phyloP scores from a whole-genome alignment of 2,888 invertebrate species.

The Matsumyia berberina region DNA sequence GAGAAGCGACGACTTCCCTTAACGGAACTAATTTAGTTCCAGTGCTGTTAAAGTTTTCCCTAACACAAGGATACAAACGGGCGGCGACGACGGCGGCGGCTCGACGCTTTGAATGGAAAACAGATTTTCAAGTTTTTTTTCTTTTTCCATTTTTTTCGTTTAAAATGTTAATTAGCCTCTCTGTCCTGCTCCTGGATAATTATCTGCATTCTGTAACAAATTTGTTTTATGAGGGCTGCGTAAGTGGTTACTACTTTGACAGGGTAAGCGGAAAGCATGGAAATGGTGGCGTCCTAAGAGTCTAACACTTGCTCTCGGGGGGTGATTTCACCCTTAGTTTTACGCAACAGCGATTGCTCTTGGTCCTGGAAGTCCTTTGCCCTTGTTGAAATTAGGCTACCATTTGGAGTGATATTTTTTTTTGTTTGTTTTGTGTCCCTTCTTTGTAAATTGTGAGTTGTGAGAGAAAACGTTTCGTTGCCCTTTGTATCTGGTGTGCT shows the following conservation, averaged over 20 bases:
- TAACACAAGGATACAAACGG: conserved; percentile 4
- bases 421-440: background rate
- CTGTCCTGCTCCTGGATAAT: conserved; percentile 42
- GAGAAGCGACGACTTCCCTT: conserved; percentile 17
- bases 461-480: background rate
- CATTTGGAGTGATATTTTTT: background rate
- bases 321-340: background rate
- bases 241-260: conserved; percentile 45
- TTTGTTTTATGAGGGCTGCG: conserved; percentile 48
- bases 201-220: conserved; percentile 57
- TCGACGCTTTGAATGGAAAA: conserved; percentile 45
- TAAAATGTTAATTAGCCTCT: conserved; percentile 66
- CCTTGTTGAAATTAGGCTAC: background rate
- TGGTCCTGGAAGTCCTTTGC: background rate
- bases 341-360: background rate
- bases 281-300: conserved; percentile 1
- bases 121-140: conserved; percentile 35
- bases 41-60: conserved; percentile 43
- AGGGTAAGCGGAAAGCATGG: conserved; percentile 34
- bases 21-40: conserved; percentile 53
- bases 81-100: background rate
- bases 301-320: background rate
- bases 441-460: background rate
- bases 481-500: too few relatives aligned
- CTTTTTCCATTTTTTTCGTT: conserved; percentile 49